Evolutionary conservation across 2,888 invertebrate species (phyloP).

Genomic region (Zaprionus bogoriensis): DNA sequence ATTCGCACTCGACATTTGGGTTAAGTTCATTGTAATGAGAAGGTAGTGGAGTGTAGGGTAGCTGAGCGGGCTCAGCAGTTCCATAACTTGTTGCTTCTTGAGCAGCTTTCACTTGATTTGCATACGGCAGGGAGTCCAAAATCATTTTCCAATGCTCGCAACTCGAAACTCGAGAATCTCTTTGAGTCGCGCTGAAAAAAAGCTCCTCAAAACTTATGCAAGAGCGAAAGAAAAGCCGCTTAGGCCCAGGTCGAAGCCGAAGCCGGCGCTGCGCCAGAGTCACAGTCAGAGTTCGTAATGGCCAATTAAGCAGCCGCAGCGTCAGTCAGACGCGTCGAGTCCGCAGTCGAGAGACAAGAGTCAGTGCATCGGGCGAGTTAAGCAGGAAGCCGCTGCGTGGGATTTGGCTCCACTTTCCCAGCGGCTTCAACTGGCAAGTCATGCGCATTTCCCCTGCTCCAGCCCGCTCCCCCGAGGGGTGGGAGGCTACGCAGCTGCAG

Average conservation of each 20-base stretch:
- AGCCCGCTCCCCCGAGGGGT: background rate
- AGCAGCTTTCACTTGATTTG: constrained; percentile 77
- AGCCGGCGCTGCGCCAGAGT: no score
- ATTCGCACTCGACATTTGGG: constrained; percentile 18
- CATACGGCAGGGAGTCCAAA: constrained; percentile 55
- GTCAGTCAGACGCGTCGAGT: constrained; percentile 29
- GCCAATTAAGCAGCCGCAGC: constrained; percentile 70
- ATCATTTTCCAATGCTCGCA: constrained; percentile 47
- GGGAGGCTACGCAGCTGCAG: constrained; percentile 62
- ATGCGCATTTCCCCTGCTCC: constrained; percentile 34
- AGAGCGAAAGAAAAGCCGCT: constrained; percentile 51
- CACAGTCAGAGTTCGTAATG: constrained; percentile 60
- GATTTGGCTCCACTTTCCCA: constrained; percentile 59
- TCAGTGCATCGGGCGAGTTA: constrained; percentile 34
- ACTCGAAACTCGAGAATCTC: constrained; percentile 43
- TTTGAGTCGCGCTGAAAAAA: background rate
- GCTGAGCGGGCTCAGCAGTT: background rate
- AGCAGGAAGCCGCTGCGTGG: constrained; percentile 68
- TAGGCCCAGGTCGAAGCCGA: constrained; percentile 28
- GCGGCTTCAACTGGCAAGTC: constrained; percentile 57
- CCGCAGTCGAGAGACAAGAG: constrained; percentile 33
- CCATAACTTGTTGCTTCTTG: constrained; percentile 45
- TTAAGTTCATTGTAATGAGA: constrained; percentile 41
- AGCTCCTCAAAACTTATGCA: constrained; percentile 34
- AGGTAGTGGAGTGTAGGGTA: background rate